Conservation (phyloP, 2,113 vertebrate species). For the Halichoerus grypus region DNA sequence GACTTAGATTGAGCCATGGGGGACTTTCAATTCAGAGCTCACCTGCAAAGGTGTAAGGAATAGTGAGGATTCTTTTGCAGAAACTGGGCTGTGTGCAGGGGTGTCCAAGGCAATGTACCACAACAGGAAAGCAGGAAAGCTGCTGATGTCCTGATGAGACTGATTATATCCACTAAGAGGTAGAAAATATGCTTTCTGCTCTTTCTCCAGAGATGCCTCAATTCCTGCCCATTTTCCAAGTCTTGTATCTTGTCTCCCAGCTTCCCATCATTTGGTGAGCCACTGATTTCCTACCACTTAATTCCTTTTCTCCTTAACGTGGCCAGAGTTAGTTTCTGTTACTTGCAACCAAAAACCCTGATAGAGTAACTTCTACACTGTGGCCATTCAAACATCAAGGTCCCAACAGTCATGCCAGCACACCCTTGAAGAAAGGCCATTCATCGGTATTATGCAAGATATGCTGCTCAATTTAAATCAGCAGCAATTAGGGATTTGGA, state of each 20-base stretch:
- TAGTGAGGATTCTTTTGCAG: neutral
- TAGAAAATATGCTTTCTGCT: neutral
- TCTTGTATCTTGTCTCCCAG: neutral
- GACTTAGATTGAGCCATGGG: neutral
- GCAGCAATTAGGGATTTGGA: slow-evolving; percentile 76
- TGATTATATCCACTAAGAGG: neutral
- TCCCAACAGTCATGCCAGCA: slow-evolving; percentile 79
- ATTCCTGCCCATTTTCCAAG: neutral
- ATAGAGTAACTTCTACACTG: neutral
- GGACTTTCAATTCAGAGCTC: neutral
- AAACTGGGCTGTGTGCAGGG: neutral
- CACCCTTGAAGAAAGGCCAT: slow-evolving; percentile 85
- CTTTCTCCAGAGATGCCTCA: neutral
- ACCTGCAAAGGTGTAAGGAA: neutral
- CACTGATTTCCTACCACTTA: neutral
- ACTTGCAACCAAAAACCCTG: neutral
- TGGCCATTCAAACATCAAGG: slow-evolving; percentile 51
- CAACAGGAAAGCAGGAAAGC: neutral
- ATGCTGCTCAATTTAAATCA: slow-evolving; percentile 85
- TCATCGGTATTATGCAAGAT: slow-evolving; percentile 83
- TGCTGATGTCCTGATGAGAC: neutral
- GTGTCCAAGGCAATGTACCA: neutral
- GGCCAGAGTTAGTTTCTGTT: neutral
- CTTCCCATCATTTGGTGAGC: neutral
- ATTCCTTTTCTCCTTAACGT: neutral